Conservation (phyloP, 2,113 vertebrate species). For the Scytalopus superciliaris region DNA sequence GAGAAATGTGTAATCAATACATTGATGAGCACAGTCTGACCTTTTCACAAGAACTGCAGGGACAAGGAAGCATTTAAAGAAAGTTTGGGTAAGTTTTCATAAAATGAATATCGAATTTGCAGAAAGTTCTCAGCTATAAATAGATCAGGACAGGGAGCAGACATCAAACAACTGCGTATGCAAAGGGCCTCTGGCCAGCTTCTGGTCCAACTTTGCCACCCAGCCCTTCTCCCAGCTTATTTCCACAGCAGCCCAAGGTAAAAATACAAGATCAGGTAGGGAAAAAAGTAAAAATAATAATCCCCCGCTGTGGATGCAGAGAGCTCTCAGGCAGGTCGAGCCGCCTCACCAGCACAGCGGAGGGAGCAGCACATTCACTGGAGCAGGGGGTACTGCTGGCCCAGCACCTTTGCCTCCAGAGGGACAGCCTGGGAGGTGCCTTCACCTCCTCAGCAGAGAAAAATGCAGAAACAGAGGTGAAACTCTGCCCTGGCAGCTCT, state of each 20-base stretch:
- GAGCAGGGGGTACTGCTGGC: not conserved
- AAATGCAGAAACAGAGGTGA: not conserved
- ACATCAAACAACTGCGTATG: conserved; percentile 34
- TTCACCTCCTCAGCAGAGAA: not conserved
- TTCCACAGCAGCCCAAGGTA: conserved; percentile 10
- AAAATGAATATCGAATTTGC: not conserved
- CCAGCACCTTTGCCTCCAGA: not conserved
- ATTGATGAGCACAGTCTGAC: conserved; percentile 37
- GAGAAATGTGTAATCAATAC: conserved; percentile 46
- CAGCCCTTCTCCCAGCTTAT: not conserved
- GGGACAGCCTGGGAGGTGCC: not conserved
- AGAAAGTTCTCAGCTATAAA: conserved; percentile 16
- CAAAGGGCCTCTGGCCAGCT: conserved; percentile 21
- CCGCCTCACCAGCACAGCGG: fast-evolving
- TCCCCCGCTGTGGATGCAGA: not conserved
- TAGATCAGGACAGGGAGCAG: not conserved
- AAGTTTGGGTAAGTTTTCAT: not conserved
- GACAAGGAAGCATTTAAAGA: not conserved
- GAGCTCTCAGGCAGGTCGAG: not conserved
- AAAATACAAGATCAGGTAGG: not conserved
- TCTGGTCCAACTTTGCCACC: not conserved
- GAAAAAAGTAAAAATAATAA: not conserved
- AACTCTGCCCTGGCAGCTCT: not conserved
- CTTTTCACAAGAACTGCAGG: conserved; percentile 17
- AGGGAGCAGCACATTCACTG: fast-evolving